Evolutionary conservation across 2,888 invertebrate species (phyloP).

Genomic region (Malthinus flaveolus): DNA sequence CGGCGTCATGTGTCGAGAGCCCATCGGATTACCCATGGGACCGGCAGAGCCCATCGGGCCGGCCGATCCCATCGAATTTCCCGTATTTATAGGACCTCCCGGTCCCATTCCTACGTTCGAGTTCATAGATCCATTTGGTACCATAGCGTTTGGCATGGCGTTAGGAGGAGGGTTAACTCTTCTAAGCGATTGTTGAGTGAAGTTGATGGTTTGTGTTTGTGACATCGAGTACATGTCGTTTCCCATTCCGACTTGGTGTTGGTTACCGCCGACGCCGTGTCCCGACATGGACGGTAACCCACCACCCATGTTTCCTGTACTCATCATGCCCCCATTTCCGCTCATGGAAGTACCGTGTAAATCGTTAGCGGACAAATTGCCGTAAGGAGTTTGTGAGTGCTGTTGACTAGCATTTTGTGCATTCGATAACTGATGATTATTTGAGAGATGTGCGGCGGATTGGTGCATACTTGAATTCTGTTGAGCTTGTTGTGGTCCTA

Average conservation of each 20-base stretch:
- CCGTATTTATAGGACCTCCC: slow-evolving; percentile 35
- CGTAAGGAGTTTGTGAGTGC: slow-evolving; percentile 20
- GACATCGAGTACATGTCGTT: slow-evolving; percentile 73
- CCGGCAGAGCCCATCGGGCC: slow-evolving; percentile 32
- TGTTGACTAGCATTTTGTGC: slow-evolving; percentile 26
- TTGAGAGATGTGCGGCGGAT: slow-evolving; percentile 6
- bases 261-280: slow-evolving; percentile 32
- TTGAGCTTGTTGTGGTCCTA: slow-evolving; percentile 10
- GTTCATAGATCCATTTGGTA: slow-evolving; percentile 26
- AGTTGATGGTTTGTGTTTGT: slow-evolving; percentile 85
- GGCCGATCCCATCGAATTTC: slow-evolving; percentile 33
- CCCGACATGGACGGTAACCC: slow-evolving; percentile 22
- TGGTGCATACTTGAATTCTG: slow-evolving; percentile 21
- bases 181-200: slow-evolving; percentile 72
- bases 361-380: slow-evolving; percentile 20
- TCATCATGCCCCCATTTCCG: slow-evolving; percentile 27
- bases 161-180: slow-evolving; percentile 50
- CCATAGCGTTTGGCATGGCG: slow-evolving; percentile 37
- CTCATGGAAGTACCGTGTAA: slow-evolving; percentile 25
- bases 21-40: slow-evolving; percentile 31
- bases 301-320: slow-evolving; percentile 17
- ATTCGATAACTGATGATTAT: slow-evolving; percentile 20
- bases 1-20: slow-evolving; percentile 40
- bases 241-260: slow-evolving; percentile 49
- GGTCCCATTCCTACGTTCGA: slow-evolving; percentile 36